Percentiles rank a stretch among this genome's conserved stretches.
Evolutionary conservation across 2,888 invertebrate genomes (phyloP).

Genomic region (Cotesia congregata): DNA sequence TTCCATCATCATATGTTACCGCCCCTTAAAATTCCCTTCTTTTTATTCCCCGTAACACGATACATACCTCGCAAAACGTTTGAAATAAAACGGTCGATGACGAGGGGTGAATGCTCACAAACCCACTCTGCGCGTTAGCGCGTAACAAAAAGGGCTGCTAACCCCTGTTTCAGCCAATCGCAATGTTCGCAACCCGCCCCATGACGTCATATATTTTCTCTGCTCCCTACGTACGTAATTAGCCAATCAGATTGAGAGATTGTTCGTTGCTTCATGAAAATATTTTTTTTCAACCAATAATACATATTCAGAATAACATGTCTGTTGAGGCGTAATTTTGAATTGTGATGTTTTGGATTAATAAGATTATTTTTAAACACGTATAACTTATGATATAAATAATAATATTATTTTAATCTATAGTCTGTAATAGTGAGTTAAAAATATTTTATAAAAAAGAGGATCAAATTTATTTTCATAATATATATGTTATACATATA

Average conservation of each 20-base stretch:
- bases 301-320: constrained; percentile 6
- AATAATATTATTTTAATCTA: no score
- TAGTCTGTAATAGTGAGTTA: no score
- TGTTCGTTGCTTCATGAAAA: constrained; percentile 6
- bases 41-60: constrained; percentile 41
- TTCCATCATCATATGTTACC: constrained; percentile 23
- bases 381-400: no score
- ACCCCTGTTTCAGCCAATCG: constrained; percentile 59
- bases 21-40: constrained; percentile 36
- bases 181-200: constrained; percentile 58
- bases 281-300: constrained; percentile 1
- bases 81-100: constrained; percentile 33
- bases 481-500: no score
- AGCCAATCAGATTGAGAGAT: constrained; percentile 61
- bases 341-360: no score
- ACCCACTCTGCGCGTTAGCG: constrained; percentile 44
- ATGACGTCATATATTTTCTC: constrained; percentile 57
- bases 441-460: no score
- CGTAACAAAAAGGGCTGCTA: constrained; percentile 44
- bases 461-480: no score
- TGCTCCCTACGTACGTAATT: constrained; percentile 53
- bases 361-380: no score
- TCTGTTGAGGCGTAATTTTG: constrained; percentile 20
- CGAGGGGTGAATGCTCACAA: constrained; percentile 44
- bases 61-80: constrained; percentile 41